These are phyloP conservation scores for Ascaphus truei DNA, from an alignment of 2,113 vertebrate species.

Conservation along the genomic window DNA sequence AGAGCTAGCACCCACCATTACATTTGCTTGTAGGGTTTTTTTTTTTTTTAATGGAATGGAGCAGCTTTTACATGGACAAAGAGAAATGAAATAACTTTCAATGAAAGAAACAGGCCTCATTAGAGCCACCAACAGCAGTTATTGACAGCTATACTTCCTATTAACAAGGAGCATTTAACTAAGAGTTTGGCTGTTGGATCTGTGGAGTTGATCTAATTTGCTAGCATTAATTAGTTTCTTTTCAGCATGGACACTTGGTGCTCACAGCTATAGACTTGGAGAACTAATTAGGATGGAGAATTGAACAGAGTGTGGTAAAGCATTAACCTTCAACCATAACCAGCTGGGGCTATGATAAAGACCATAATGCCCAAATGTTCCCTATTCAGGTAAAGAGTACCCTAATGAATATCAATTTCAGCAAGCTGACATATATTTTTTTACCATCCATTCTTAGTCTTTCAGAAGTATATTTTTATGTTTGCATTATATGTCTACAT, in stretches of 20 bases:
- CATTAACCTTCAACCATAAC: slow-evolving; percentile 81
- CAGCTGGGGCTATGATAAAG: slow-evolving; percentile 89
- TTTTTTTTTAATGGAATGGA: slow-evolving; percentile 52
- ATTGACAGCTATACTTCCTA: slow-evolving; percentile 82
- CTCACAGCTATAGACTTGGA: slow-evolving; percentile 83
- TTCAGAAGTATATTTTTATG: background rate
- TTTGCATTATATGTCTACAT: background rate
- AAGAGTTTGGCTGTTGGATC: slow-evolving; percentile 82
- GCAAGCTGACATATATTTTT: slow-evolving; percentile 56
- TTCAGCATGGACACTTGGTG: slow-evolving; percentile 80
- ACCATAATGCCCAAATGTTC: slow-evolving; percentile 78
- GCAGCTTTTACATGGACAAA: slow-evolving; percentile 73
- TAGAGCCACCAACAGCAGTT: slow-evolving; percentile 80
- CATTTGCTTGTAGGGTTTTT: slow-evolving; percentile 48
- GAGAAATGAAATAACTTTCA: slow-evolving; percentile 92
- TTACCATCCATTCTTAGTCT: slow-evolving; percentile 1
- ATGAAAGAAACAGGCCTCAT: slow-evolving; percentile 77
- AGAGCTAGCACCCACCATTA: slow-evolving; percentile 52
- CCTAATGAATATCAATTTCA: slow-evolving; percentile 78
- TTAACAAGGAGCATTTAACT: slow-evolving; percentile 83
- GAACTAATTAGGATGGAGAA: slow-evolving; percentile 84
- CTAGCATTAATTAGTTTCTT: slow-evolving; percentile 91
- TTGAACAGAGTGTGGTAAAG: slow-evolving; percentile 78
- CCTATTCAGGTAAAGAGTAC: slow-evolving; percentile 75
- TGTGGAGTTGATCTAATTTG: slow-evolving; percentile 94